A percentile compares a stretch with the other conserved stretches of the same genome.
These are phyloP conservation scores for Petrolisthes cinctipes DNA, from an alignment of 2,888 invertebrate species.

Conservation along the genomic window DNA sequence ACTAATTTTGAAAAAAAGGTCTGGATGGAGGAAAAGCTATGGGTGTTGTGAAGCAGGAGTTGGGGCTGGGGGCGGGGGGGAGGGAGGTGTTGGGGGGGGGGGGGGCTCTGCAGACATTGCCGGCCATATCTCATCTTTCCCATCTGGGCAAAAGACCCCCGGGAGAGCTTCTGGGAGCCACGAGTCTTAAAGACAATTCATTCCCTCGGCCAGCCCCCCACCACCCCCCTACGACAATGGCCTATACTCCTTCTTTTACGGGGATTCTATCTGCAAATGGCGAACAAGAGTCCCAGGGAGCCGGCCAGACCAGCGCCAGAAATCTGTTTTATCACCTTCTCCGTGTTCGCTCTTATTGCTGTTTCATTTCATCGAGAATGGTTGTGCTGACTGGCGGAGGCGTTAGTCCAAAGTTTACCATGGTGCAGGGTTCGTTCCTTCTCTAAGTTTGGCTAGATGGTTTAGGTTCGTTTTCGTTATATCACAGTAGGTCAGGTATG, in stretches of 20 bases:
- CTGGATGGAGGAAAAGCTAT: too few species aligned
- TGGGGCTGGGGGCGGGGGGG: neutral
- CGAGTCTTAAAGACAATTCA: conserved; percentile 56
- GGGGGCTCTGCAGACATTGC: conserved; percentile 14
- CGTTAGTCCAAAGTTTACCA: neutral
- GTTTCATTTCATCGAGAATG: conserved; percentile 56
- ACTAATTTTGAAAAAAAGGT: too few species aligned
- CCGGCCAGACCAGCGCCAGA: conserved; percentile 30
- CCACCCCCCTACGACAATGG: conserved; percentile 40
- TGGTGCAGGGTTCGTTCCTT: too few species aligned
- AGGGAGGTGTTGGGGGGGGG: neutral
- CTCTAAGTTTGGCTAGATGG: too few species aligned
- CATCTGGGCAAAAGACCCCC: conserved; percentile 48
- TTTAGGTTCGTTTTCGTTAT: too few species aligned
- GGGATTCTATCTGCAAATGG: conserved; percentile 54
- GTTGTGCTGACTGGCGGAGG: conserved; percentile 3
- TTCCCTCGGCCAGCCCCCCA: conserved; percentile 22
- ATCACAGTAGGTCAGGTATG: too few species aligned
- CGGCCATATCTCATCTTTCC: conserved; percentile 50
- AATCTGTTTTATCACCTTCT: conserved; percentile 52
- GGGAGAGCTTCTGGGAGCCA: conserved; percentile 30
- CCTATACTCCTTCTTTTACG: conserved; percentile 53
- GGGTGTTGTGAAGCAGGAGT: neutral
- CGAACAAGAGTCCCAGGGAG: conserved; percentile 22
- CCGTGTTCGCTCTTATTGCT: conserved; percentile 46